Evolutionary conservation across 2,113 vertebrate species (phyloP), one percentile per base, ranked within the genome.

Genomic region (Actinemys pallida): DNA sequence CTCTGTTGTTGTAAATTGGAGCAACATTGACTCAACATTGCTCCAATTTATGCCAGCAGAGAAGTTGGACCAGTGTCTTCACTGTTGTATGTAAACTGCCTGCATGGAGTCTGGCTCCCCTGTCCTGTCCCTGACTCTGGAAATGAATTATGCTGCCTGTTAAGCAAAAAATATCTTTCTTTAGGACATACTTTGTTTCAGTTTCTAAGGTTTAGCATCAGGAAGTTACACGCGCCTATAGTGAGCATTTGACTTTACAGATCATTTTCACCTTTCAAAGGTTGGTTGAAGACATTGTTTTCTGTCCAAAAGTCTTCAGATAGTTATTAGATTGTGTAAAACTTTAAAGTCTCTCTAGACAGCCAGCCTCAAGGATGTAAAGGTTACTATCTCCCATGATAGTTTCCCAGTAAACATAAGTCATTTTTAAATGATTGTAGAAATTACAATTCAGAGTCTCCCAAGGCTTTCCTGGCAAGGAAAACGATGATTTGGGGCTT

Each of bases 171-270:
- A 7, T 62, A 50, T 5, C 2, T 92, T 82, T 91, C 12, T 86
- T 95, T 45, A 80, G 42, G 22, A 78, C 4, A 80, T 19, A 1
- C 1, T 81, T 83, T 91, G 4, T 79, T 93, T n/a, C 10, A 52
- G 3, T 65, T 92, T 17, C 25, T 42, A 8, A 27, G 16, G 6
- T 47, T 94, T 24, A 72, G 7, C 65, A 75, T 56, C 3, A 88
- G 50, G 9, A 92, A 69, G 91, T 49, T 79, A 90, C n/a, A 47
- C 2, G 1, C 4, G 35, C 14, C 59, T n/a, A 69, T 22, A 31
- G 10, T 75, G 39, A 69, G 78, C 88, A 94, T 92, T 83, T 93
- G 65, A 93, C 45, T 94, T 87, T 93, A 72, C 12, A 90, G 39
- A 62, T 42, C 2, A 82, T 92, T 94, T 92, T 89, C 10, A 4